Evolutionary conservation across 2,888 invertebrate genomes (phyloP), one percentile per base, ranked within the genome.

Genomic region (Drosophila lutescens): DNA sequence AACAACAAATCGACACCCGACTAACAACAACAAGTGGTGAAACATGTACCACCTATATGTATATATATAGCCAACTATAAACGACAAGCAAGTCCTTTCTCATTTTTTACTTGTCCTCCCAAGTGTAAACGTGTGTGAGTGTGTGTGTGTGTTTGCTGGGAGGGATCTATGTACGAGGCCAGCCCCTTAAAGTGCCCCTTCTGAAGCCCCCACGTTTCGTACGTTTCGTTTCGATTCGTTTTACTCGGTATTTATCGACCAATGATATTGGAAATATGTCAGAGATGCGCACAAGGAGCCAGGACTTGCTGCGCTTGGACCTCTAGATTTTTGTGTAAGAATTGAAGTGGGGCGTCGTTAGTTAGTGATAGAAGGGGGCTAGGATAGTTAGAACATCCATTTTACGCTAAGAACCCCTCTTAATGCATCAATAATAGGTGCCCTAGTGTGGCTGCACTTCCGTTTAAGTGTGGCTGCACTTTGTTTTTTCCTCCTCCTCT

Each of bases 211-310:
- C 30, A 81, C 78, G 20, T 89, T 60, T 82, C 80, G 78, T 77
- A 85, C 75, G 67, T 84, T 85, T 86, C 83, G 83, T 83, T 83
- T 86, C 83, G 83, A 86, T 86, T 83, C 83, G 86, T 79, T 83
- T 80, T 76, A 80, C 84, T 84, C 86, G 78, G 83, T 86, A 83
- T 89, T 90, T 91, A 90, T 90, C 90, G 91, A 90, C 90, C 90
- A 90, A 90, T 90, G 90, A 91, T 90, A 90, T 90, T 90, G 90
- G 91, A 91, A 91, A 90, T 90, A 91, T 91, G 90, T 90, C 90
- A 90, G 91, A 90, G 90, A 87, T 90, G 91, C 86, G 86, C 89
- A 86, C 86, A 86, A 89, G 81, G 79, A 76, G 81, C 71, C 76
- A 76, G 77, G 69, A 72, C 49, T 82, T 60, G 88, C 86, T 86